Conservation (phyloP, 2,113 vertebrate species). For the Kryptolebias marmoratus region DNA sequence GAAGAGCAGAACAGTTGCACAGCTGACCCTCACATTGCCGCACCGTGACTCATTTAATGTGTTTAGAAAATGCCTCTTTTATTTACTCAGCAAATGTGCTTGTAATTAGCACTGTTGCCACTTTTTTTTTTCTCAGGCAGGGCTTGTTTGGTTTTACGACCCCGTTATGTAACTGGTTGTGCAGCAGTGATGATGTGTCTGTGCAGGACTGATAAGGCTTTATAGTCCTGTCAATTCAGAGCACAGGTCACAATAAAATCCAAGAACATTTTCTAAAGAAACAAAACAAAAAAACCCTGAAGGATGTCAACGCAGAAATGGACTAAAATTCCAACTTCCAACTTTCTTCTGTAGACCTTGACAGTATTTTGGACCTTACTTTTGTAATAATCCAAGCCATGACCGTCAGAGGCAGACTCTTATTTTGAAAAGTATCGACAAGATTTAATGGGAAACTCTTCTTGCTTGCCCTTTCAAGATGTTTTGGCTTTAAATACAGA, state of each 20-base stretch:
- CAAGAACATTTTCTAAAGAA: background rate
- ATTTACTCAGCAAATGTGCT: constrained; percentile 55
- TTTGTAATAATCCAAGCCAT: too few relatives aligned
- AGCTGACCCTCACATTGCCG: constrained; percentile 52
- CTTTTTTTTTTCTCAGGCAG: constrained; percentile 29
- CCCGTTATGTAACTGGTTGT: constrained; percentile 45
- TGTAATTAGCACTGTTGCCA: constrained; percentile 36
- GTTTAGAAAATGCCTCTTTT: constrained; percentile 54
- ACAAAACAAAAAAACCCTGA: too few relatives aligned
- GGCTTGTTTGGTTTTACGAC: constrained; percentile 31
- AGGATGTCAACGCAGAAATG: too few relatives aligned
- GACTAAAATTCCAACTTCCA: too few relatives aligned
- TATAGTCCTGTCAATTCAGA: background rate
- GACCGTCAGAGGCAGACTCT: too few relatives aligned
- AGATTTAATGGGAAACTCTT: too few relatives aligned
- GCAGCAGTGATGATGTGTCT: constrained; percentile 19
- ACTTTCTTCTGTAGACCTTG: too few relatives aligned
- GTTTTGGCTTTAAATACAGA: too few relatives aligned
- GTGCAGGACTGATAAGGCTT: constrained; percentile 35
- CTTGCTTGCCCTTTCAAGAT: too few relatives aligned
- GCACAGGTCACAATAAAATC: background rate
- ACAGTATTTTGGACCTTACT: too few relatives aligned
- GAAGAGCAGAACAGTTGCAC: constrained; percentile 28
- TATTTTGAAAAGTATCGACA: too few relatives aligned
- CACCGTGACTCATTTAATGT: constrained; percentile 56